Conservation (phyloP, 2,797 vertebrate genomes). For the Bryconaethiops microstoma region DNA sequence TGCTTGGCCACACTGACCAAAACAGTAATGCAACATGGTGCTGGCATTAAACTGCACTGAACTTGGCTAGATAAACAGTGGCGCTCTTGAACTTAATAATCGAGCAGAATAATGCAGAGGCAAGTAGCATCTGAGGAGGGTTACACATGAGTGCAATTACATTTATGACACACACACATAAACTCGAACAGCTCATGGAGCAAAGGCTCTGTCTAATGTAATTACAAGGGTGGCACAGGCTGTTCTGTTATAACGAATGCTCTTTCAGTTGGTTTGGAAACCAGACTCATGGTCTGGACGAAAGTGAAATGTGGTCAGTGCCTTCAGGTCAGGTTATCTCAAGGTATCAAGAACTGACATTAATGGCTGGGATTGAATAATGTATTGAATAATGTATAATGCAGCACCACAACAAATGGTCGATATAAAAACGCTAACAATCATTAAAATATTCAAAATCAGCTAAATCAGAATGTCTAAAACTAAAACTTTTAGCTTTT, state of each 20-base stretch:
- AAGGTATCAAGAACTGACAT: neutral
- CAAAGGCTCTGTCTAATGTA: neutral
- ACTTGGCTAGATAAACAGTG: neutral
- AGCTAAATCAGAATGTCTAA: no score
- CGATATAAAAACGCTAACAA: no score
- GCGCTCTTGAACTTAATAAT: neutral
- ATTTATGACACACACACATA: neutral
- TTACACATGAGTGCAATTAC: constrained; percentile 13
- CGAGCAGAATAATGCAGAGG: neutral
- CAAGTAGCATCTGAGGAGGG: neutral
- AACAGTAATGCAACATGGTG: neutral
- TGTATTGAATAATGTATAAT: no score
- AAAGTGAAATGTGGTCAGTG: neutral
- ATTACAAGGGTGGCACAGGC: neutral
- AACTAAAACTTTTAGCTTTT: no score
- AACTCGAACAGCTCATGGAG: neutral
- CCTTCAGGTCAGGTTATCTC: neutral
- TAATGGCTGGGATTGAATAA: neutral
- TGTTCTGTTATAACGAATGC: neutral
- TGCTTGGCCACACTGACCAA: neutral
- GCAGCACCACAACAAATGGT: no score
- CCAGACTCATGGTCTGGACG: neutral
- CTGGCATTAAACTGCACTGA: neutral
- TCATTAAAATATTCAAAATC: no score
- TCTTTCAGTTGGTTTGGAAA: neutral